phyloP scores from a whole-genome alignment of 2,888 invertebrate species.

The Drosophila pseudotalamancana region DNA sequence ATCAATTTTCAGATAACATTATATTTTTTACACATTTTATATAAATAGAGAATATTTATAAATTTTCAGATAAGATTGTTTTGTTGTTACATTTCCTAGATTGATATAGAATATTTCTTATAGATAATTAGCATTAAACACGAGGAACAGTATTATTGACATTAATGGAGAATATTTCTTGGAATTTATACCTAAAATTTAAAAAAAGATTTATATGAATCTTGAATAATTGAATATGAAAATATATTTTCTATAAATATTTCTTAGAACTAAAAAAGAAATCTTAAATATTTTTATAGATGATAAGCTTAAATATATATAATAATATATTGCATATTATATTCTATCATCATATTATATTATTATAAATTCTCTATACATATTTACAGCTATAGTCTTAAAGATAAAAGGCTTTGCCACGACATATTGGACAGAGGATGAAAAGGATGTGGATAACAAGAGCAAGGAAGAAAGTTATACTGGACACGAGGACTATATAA shows the following conservation, averaged over 20 bases:
- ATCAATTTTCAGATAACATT: not conserved
- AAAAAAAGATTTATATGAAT: too few species aligned
- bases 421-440: conserved; percentile 45
- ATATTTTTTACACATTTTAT: not conserved
- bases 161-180: too few species aligned
- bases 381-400: conserved; percentile 47
- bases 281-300: too few species aligned
- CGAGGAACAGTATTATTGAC: too few species aligned
- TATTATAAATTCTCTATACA: not conserved
- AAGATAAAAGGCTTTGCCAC: conserved; percentile 57
- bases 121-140: not conserved
- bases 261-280: too few species aligned
- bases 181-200: too few species aligned
- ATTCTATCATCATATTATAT: too few species aligned
- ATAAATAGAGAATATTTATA: not conserved
- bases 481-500: conserved; percentile 58
- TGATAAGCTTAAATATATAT: too few species aligned
- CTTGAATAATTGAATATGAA: too few species aligned
- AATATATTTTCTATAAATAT: too few species aligned
- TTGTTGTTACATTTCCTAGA: not conserved
- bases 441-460: conserved; percentile 15
- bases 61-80: not conserved
- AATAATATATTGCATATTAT: too few species aligned
- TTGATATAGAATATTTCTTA: not conserved
- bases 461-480: conserved; percentile 27